Evolutionary conservation across 2,888 invertebrate genomes (phyloP), one percentile per base, ranked within the genome.

Genomic region (Campopleginae sp.): DNA sequence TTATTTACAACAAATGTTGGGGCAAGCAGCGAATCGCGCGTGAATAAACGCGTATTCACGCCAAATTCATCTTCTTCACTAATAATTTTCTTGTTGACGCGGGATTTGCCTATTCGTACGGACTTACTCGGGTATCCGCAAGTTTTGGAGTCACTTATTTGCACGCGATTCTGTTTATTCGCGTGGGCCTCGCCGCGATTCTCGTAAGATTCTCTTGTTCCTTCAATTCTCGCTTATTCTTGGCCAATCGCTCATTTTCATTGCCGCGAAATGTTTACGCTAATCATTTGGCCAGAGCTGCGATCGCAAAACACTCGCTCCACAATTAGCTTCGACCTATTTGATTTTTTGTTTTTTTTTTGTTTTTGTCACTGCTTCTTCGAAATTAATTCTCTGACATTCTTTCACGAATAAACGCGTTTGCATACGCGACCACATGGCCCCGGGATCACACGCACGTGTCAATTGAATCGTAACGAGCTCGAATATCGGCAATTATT

Each of bases 401-500:
- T 12, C 66, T 44, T 42, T 4, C 66, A 6, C 42, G 23, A 65
- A 65, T 19, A 19, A 38, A 38, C 17, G n/a, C n/a, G n/a, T 17
- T n/a, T 65, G 33, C n/a, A n/a, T n/a, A n/a, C n/a, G n/a, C 33
- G n/a, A 17, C 7, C 27, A 27, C 27, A 58, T 58, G 58, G 14
- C 4, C 31, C 27, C 10, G n/a, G 63, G 17, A 7, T 38, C 38
- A 38, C 31, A 33, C 38, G 38, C 19, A 65, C 8, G 38, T 7
- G 31, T 33, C 2, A 65, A 38, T 65, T 65, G 63, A 27, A 27
- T 65, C 31, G 1, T 38, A 65, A 38, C 27, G 58, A 58, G 58
- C 48, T 70, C 48, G 48, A 46, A 48, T 31, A 46, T 70, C 70
- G 48, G 10, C 27, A 70, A 70, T 31, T 70, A 48, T 70, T 4